These are phyloP conservation scores for Clusia tigrina DNA, from an alignment of 2,888 invertebrate species.

Conservation along the genomic window DNA sequence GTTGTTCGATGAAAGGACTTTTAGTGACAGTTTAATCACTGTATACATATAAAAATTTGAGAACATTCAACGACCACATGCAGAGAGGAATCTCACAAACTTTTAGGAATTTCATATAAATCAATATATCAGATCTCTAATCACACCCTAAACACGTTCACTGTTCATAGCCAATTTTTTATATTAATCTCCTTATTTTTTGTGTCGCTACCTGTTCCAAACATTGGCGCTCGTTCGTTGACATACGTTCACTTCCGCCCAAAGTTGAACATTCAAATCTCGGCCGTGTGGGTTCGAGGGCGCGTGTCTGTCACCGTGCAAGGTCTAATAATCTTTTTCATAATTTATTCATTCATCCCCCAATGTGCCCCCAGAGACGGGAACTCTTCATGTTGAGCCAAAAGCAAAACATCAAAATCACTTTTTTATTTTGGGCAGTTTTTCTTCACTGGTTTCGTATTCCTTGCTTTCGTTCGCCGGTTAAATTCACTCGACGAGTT, in stretches of 20 bases:
- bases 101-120: too few relatives aligned
- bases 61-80: too few relatives aligned
- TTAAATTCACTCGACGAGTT: neutral
- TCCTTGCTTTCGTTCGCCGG: neutral
- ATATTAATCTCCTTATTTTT: neutral
- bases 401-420: constrained; percentile 5
- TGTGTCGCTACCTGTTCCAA: neutral
- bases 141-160: too few relatives aligned
- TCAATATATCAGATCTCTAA: too few relatives aligned
- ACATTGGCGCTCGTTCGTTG: neutral
- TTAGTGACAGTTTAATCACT: too few relatives aligned
- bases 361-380: too few relatives aligned
- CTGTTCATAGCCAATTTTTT: constrained; percentile 6
- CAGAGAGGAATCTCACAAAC: too few relatives aligned
- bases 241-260: neutral
- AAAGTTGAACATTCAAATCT: constrained; percentile 16
- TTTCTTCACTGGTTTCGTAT: constrained; percentile 5
- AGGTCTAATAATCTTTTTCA: constrained; percentile 18
- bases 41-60: too few relatives aligned
- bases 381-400: neutral
- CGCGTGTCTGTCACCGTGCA: neutral
- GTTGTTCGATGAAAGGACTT: too few relatives aligned
- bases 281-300: constrained; percentile 9
- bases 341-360: constrained; percentile 20
- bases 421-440: constrained; percentile 16